These are phyloP conservation scores for Ischnus inquisitorius DNA, from an alignment of 2,888 invertebrate species.

Conservation along the genomic window DNA sequence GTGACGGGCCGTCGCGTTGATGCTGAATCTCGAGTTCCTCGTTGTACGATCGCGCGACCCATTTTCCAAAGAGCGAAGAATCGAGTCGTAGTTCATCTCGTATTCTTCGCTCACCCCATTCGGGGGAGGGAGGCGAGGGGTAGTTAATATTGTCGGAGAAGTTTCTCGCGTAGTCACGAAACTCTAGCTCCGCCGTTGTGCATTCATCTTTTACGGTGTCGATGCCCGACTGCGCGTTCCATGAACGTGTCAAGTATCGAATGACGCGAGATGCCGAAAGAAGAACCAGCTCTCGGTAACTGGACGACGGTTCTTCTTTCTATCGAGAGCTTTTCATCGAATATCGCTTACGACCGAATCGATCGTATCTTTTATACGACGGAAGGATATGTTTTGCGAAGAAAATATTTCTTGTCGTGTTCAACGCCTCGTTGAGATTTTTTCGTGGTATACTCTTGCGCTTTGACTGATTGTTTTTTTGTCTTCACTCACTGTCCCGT, in stretches of 20 bases:
- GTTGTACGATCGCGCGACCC: conserved; percentile 48
- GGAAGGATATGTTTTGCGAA: conserved; percentile 5
- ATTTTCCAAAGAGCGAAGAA: conserved; percentile 56
- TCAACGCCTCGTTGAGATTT: background rate
- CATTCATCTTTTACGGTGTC: background rate
- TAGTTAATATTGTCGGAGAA: background rate
- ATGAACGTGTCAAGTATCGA: background rate
- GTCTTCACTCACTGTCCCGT: background rate
- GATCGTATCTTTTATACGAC: background rate
- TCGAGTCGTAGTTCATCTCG: conserved; percentile 62
- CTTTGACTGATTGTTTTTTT: conserved; percentile 15
- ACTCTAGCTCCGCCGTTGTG: background rate
- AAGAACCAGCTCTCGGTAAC: background rate
- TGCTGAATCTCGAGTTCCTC: background rate
- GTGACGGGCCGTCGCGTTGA: background rate
- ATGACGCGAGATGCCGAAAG: background rate
- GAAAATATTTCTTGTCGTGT: conserved; percentile 30
- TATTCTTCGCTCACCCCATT: conserved; percentile 63
- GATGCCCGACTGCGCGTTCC: background rate
- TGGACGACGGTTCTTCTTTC: background rate
- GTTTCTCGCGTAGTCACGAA: conserved; percentile 13
- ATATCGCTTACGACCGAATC: background rate
- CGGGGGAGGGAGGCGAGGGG: conserved; percentile 9
- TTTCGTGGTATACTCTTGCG: conserved; percentile 16
- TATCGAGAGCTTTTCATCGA: background rate